Evolutionary conservation across 2,113 vertebrate genomes (phyloP), one percentile per base, ranked within the genome.

Genomic region (Cheirogaleus medius): DNA sequence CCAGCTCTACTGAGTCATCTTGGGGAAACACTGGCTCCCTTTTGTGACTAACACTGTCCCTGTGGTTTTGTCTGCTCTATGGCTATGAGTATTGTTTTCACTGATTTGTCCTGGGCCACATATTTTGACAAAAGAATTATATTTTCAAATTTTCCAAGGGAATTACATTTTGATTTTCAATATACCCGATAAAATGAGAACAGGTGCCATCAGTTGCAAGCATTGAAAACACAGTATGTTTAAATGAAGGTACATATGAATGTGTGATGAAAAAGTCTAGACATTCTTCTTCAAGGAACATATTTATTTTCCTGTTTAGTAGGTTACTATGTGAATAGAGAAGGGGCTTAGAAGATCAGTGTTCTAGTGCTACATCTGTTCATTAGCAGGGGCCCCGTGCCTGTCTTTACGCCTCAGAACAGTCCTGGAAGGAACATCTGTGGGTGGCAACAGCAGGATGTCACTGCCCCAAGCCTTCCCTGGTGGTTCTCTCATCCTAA

Each of bases 391-490:
- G 39, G 39, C 25, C 64, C 56, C 32, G 15, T 17, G 8, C 8
- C 7, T 25, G 23, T 85, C 56, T 74, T 92, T 85, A 49, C 52
- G 56, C 25, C 20, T 52, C 73, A 29, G 15, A 25, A 58, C 10
- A 15, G 69, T 37, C 76, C 91, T 15, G 1, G 52, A 44, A 91
- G 91, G 91, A 90, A 71, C 5, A 17, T 64, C 52, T 69, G 86
- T 95, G 94, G 87, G 77, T 94, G 94, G 77, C 44, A 85, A 66
- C 15, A 52, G 52, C 82, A 25, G 56, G 56, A 64, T 81, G 76
- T 84, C 54, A 49, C 63, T 42, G 20, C 0, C 13, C 47, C 23
- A 54, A 90, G 64, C 29, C 58, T 85, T 87, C 47, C 32, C 93
- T 21, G 37, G 93, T 15, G 63, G 52, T 60, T 77, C 39, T 44